These are phyloP conservation scores for Galerucella calmariensis DNA, from an alignment of 2,888 invertebrate genomes.

Conservation along the genomic window DNA sequence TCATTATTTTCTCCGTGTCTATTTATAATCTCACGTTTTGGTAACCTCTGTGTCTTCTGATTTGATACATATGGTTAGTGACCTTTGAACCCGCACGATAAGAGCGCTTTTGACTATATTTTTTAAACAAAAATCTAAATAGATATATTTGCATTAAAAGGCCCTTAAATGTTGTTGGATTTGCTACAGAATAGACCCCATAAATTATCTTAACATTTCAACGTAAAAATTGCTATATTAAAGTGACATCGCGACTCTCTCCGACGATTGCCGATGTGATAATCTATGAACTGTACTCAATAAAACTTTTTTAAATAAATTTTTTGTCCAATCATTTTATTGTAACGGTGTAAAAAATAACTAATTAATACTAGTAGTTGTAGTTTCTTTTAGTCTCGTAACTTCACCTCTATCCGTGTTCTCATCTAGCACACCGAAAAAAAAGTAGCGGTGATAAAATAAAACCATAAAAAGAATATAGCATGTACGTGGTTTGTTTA, in stretches of 20 bases:
- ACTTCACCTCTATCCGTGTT: constrained; percentile 46
- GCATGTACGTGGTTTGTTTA: constrained; percentile 49
- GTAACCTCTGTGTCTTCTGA: too few species aligned
- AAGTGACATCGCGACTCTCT: too few species aligned
- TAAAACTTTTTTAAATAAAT: neutral
- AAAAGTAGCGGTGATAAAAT: constrained; percentile 49
- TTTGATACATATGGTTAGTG: too few species aligned
- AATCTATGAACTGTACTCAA: neutral
- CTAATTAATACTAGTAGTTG: constrained; percentile 20
- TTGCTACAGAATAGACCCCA: too few species aligned
- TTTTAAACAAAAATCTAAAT: too few species aligned
- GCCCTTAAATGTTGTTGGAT: too few species aligned
- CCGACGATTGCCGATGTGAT: neutral
- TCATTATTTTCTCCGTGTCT: too few species aligned
- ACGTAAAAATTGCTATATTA: neutral
- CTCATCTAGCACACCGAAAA: constrained; percentile 38
- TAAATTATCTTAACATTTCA: neutral
- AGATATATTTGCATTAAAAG: too few species aligned
- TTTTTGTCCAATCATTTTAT: neutral
- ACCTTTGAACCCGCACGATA: too few species aligned
- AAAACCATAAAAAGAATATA: constrained; percentile 49
- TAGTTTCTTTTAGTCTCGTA: constrained; percentile 28
- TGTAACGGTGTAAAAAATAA: constrained; percentile 1
- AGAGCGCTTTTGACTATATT: too few species aligned
- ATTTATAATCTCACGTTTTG: too few species aligned